These are phyloP conservation scores for Caenorhabditis becei DNA, from an alignment of 2,888 invertebrate species.

Conservation along the genomic window DNA sequence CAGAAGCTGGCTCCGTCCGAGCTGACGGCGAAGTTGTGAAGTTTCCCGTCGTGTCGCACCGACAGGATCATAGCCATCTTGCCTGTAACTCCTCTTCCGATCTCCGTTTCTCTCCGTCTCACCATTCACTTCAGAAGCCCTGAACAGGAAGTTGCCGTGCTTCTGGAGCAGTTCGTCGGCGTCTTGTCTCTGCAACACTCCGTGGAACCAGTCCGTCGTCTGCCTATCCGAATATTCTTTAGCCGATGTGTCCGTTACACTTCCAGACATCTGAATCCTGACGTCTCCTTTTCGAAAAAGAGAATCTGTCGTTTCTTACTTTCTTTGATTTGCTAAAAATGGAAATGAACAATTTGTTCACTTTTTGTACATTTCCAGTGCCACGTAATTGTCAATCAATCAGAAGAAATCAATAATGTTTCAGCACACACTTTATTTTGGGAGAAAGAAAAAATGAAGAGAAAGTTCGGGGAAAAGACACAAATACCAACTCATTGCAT, in stretches of 20 bases:
- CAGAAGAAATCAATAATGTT: background rate
- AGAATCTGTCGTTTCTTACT: slow-evolving; percentile 25
- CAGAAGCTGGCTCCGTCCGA: slow-evolving; percentile 47
- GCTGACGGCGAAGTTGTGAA: slow-evolving; percentile 72
- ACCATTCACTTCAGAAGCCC: slow-evolving; percentile 69
- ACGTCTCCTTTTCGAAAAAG: background rate
- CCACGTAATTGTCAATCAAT: background rate
- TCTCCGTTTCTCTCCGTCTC: background rate
- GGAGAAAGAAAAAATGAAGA: background rate
- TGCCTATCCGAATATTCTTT: slow-evolving; percentile 8
- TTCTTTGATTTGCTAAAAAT: slow-evolving; percentile 15
- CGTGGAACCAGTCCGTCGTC: slow-evolving; percentile 53
- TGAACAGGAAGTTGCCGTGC: slow-evolving; percentile 71
- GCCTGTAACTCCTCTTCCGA: slow-evolving; percentile 54
- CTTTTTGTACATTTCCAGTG: background rate
- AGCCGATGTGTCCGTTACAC: slow-evolving; percentile 14
- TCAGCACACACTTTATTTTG: slow-evolving; percentile 50
- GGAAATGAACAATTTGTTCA: slow-evolving; percentile 14
- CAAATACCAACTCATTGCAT: slow-evolving; percentile 47
- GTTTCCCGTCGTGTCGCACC: slow-evolving; percentile 61
- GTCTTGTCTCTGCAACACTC: slow-evolving; percentile 71
- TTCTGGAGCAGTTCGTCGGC: slow-evolving; percentile 72
- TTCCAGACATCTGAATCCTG: slow-evolving; percentile 32
- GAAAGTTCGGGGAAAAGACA: slow-evolving; percentile 17
- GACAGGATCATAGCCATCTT: slow-evolving; percentile 70